Evolutionary conservation across 1,140 invertebrate genomes (phyloP), one percentile per base, ranked within the genome.

Genomic region (Condylostylus longicornis): DNA sequence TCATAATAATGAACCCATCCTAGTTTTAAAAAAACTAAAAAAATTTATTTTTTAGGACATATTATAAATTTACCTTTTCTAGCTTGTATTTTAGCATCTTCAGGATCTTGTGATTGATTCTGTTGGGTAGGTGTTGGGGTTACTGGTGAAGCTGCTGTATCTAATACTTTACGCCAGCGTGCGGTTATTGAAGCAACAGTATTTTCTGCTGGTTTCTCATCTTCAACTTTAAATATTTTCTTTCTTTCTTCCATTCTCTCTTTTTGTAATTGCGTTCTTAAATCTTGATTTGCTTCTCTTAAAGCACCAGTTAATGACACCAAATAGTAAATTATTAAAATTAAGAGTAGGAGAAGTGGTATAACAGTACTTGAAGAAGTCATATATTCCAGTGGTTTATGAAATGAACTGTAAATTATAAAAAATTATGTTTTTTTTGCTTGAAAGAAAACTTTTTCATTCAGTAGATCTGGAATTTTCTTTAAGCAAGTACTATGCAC

Each of bases 311-410:
- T 87, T n/a, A 95, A 63, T 2, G 90, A 93, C 5, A 84, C 69
- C 46, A 97, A 70, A 51, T 96, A 98, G 63, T 96, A 96, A 53
- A 97, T 96, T 31, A 94, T 84, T 13, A 98, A 68, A 42, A 89
- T 73, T 37, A 97, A 68, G 2, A 97, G 62, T n/a, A 97, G 72
- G 3, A 97, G 68, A 17, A 95, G 52, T 0, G 94, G 94, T 51
- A 98, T 91, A 1, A 98, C 79, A 25, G 91, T 87, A 33, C 86
- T 88, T 13, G 94, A 89, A 1, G 90, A 95, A 2, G 87, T 81
- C 19, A 93, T 74, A 54, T 95, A 94, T 51, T 83, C 74, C 19
- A 85, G 46, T 12, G 67, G 68, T 43, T 74, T 72, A 46, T 79
- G 74, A 4, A 89, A 64, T 40, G 51, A 44, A 23, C 54, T 61